Base-by-base conservation (phyloP, 2,113 vertebrate genomes). In the Protobothrops flavoviridis region DNA sequence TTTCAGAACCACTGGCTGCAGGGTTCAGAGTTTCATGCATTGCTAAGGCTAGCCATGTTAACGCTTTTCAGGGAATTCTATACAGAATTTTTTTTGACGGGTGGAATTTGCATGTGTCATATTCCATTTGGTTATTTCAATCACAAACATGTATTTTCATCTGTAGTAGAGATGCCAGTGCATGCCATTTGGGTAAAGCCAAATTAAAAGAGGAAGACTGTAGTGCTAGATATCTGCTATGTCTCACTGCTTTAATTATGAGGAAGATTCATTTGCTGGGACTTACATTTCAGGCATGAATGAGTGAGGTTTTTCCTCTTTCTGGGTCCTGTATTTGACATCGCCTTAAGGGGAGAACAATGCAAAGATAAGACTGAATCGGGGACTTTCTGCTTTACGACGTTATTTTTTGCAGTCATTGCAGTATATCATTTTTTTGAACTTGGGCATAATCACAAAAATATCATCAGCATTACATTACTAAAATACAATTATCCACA, bases 1-100 rank as follows among this genome's bases (percentile, higher is more conserved):
- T 94, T 98, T 96, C 17, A 93, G 94, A 95, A 94, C 96, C 96
- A 92, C 95, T 96, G 95, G 96, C 98, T 97, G 94, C 93, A 96
- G 96, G 97, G 90, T 94, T 96, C 87, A 59, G 85, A 97, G 95
- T 93, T 91, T 17, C 0, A 26, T 87, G 88, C 94, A 96, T 97
- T 96, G 92, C 94, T 97, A 94, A 96, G 96, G 90, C 96, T 96
- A 97, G 95, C 94, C 87, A 91, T 95, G 94, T 48, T 94, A 95
- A 93, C 94, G 89, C 91, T 93, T 93, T 94, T 94, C 89, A 94
- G 90, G 69, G 88, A 45, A 45, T 92, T 90, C 94, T 52, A 52
- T 50, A 15, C 21, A 91, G 94, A n/a, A 90, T 95, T 94, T 86
- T 86, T 15, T 86, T 20, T 87, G 94, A 94, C 21, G 69, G 69